A percentile compares a stretch with the other conserved stretches of the same genome.
Conservation (phyloP, 1,140 invertebrate genomes). For the Drosophila seguyi region DNA sequence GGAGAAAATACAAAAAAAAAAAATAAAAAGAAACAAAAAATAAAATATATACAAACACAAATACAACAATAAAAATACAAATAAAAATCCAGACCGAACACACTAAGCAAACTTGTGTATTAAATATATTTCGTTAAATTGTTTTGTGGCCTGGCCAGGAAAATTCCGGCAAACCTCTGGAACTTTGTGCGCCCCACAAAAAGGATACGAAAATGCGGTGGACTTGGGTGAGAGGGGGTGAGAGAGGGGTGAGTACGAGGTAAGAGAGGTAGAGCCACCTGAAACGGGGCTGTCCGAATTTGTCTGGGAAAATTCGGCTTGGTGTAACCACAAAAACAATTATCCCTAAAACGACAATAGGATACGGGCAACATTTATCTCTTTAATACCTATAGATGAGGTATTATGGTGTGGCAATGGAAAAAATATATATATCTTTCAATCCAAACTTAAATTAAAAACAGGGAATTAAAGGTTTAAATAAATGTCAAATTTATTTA, state of each 20-base stretch:
- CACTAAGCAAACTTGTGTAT: conserved; percentile 62
- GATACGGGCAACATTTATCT: conserved; percentile 17
- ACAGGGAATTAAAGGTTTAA: background rate
- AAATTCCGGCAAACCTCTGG: conserved; percentile 41
- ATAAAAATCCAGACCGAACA: background rate
- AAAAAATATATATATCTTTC: background rate
- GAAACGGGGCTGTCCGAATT: background rate
- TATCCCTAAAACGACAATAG: conserved; percentile 28
- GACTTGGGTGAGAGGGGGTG: conserved; percentile 1
- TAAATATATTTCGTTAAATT: conserved; percentile 78
- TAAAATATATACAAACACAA: background rate
- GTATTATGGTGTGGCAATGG: background rate
- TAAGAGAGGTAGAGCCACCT: conserved; percentile 6
- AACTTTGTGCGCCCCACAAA: conserved; percentile 18
- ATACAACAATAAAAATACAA: background rate
- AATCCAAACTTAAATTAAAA: background rate
- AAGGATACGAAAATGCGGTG: conserved; percentile 9
- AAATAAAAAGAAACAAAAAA: too few relatives aligned
- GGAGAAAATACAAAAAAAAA: too few relatives aligned
- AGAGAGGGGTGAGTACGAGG: background rate
- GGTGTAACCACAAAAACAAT: conserved; percentile 34
- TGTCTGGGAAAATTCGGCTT: conserved; percentile 4
- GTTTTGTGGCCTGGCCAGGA: conserved; percentile 59
- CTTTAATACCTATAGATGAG: background rate
- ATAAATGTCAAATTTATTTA: background rate